Evolutionary conservation across 2,113 vertebrate species (phyloP), one percentile per base, ranked within the genome.

Genomic region (Dinomys branickii): DNA sequence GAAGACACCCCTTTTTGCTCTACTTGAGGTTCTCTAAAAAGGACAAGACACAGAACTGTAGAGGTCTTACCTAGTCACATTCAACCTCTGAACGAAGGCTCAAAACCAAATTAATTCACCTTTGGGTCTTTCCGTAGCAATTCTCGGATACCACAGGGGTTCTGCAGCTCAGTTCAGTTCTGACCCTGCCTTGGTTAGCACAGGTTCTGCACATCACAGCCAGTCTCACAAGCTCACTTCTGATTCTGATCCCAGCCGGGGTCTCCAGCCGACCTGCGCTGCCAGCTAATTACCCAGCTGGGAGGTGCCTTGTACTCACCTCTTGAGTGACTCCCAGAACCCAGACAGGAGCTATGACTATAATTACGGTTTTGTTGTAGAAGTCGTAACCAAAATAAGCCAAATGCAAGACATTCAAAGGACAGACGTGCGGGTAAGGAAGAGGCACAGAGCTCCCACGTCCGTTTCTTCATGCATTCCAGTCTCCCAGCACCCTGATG

Each of bases 401-500:
- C 28, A 75, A 56, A 41, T 20, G 50, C 11, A n/a, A 47, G 69
- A 81, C 56, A 16, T 1, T 17, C 1, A 22, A 33, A 71, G 28
- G 30, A 2, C 12, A 73, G 35, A 67, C 0, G 1, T 0, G 4
- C n/a, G 16, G 2, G 1, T 65, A 30, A 33, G 38, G 11, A n/a
- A 20, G 24, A 11, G 50, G n/a, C 4, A 0, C 17, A 38, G 14
- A 20, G 16, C 14, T 89, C 7, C 16, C 65, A 8, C 2, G 2
- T 30, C 35, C n/a, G 30, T 22, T n/a, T 41, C 59, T n/a, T 33
- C 33, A 56, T 4, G 8, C 7, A 16, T 10, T 6, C 9, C 4
- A 19, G 0, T 7, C 8, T 35, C 56, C 30, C n/a, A 35, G 50
- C 1, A 12, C 0, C 8, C 4, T 9, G 22, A 1, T 2, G 6